Evolutionary conservation across 2,888 invertebrate species (phyloP).

Genomic region (Tenthredo scrophulariae): DNA sequence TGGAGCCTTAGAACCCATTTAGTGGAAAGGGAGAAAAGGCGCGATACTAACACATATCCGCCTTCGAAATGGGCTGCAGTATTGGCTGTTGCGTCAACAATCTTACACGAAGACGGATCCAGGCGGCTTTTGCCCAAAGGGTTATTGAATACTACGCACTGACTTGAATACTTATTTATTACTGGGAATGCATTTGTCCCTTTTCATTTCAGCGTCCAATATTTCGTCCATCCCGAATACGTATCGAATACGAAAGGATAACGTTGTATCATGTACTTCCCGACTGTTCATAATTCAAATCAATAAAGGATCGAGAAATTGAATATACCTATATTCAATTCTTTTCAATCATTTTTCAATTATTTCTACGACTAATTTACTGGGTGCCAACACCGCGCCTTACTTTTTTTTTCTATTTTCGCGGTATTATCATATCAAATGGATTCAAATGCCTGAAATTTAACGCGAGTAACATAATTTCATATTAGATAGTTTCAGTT

Average conservation of each 20-base stretch:
- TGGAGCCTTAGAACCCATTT: background rate
- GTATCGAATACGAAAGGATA: background rate
- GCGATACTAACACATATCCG: background rate
- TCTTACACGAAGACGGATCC: background rate
- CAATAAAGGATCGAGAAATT: background rate
- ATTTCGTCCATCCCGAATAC: background rate
- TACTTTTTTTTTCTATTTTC: background rate
- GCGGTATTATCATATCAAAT: background rate
- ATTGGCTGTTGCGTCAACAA: background rate
- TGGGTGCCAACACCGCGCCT: background rate
- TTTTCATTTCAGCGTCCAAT: background rate
- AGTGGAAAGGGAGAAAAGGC: background rate
- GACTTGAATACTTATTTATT: background rate
- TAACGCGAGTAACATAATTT: background rate
- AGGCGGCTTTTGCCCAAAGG: background rate
- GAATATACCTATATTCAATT: background rate
- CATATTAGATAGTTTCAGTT: background rate
- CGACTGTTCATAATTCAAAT: background rate
- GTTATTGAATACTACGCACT: background rate
- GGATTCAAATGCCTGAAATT: too few species aligned
- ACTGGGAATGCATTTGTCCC: background rate
- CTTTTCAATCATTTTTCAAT: background rate
- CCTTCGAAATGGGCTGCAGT: background rate
- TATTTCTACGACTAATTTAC: background rate
- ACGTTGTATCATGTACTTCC: background rate